Percentiles rank a stretch among this genome's conserved stretches.
phyloP scores from a whole-genome alignment of 2,797 vertebrate species.

The Kryptopterus vitreolus region DNA sequence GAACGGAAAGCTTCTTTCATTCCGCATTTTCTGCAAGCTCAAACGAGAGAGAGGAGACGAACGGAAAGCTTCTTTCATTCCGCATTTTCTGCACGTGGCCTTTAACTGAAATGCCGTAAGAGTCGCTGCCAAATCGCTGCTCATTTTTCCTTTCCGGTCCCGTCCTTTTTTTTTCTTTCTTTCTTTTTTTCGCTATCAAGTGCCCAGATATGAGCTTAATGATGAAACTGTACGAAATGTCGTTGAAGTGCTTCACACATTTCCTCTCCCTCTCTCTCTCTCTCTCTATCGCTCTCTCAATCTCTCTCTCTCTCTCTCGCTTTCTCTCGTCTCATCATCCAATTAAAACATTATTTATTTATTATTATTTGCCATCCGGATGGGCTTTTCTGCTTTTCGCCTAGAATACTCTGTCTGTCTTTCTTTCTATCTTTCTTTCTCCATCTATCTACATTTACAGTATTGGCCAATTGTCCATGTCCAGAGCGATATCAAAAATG shows the following conservation, averaged over 20 bases:
- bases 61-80: constrained; percentile 11
- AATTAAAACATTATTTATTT: not conserved
- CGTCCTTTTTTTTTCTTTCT: no score
- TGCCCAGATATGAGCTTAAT: constrained; percentile 58
- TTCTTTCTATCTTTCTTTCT: no score
- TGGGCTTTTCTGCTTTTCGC: no score
- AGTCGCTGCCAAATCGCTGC: not conserved
- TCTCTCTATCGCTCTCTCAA: not conserved
- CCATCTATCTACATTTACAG: no score
- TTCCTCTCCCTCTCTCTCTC: not conserved
- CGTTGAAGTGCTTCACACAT: constrained; percentile 33
- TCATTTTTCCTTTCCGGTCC: not conserved
- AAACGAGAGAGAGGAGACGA: no score
- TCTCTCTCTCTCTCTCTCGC: no score
- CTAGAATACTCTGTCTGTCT: no score
- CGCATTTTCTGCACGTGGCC: constrained; percentile 9
- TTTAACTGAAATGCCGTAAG: constrained; percentile 51
- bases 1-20: constrained; percentile 13
- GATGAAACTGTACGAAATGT: constrained; percentile 72
- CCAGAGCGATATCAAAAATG: no score
- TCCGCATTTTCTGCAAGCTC: not conserved
- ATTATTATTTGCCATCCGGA: no score
- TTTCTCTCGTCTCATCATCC: not conserved
- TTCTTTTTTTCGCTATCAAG: not conserved
- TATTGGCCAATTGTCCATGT: no score